Evolutionary conservation across 2,888 invertebrate species (phyloP).

Genomic region (Tupiocoris notatus): DNA sequence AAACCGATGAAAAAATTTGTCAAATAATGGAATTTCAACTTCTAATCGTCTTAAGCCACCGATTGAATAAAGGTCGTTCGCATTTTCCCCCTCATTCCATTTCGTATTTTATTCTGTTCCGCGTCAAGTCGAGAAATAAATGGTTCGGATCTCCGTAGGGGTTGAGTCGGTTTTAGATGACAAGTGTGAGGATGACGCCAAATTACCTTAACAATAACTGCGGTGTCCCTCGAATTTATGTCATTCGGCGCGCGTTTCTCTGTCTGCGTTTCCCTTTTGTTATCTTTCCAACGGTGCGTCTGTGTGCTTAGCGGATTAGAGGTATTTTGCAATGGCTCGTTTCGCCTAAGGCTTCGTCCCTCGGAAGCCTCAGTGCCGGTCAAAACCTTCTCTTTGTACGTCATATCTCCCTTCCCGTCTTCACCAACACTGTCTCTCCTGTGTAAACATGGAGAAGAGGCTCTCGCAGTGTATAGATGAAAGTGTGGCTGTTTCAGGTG

Average conservation of each 20-base stretch:
- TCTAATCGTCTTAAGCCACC: too few species aligned
- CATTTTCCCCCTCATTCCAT: too few species aligned
- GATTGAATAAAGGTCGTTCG: too few species aligned
- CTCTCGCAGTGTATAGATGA: not conserved
- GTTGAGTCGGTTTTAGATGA: not conserved
- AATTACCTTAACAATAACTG: not conserved
- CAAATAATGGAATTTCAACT: too few species aligned
- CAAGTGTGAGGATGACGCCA: not conserved
- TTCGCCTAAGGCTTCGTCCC: not conserved
- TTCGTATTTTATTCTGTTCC: too few species aligned
- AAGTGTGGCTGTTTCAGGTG: too few species aligned
- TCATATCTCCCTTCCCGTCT: not conserved
- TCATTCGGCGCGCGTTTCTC: not conserved
- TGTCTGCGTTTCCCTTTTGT: not conserved
- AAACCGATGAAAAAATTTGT: too few species aligned
- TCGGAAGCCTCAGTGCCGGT: not conserved
- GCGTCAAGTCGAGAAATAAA: not conserved
- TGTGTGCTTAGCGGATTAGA: not conserved
- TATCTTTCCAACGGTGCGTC: not conserved
- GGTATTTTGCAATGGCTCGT: not conserved
- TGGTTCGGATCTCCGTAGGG: not conserved
- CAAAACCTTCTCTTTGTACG: not conserved
- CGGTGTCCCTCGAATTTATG: not conserved
- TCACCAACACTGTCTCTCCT: not conserved
- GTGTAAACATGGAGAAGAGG: not conserved